Conservation (phyloP, 2,113 vertebrate species). For the Coregonus clupeaformis region DNA sequence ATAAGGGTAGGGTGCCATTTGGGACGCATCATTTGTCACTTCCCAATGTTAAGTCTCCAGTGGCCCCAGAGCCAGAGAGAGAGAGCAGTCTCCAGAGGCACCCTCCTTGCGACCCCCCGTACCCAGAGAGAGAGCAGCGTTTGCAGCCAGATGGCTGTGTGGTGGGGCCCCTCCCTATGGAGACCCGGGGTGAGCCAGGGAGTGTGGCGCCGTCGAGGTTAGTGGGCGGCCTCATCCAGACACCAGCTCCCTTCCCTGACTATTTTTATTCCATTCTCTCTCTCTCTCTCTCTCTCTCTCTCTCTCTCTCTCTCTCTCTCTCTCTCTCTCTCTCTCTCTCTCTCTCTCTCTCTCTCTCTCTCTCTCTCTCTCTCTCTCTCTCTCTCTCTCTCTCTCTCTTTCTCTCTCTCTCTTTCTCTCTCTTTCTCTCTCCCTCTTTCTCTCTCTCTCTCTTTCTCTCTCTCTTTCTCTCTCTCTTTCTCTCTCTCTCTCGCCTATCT, state of each 20-base stretch:
- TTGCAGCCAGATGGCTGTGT: slow-evolving; percentile 63
- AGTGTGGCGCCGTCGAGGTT: slow-evolving; percentile 79
- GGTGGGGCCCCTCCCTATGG: slow-evolving; percentile 40
- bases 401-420: no score
- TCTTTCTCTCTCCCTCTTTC: no score
- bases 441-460: no score
- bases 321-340: no score
- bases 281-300: slow-evolving; percentile 18
- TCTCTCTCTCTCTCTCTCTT: no score
- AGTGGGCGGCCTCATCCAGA: slow-evolving; percentile 73
- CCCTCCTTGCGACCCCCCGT: no score
- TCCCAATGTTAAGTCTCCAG: slow-evolving; percentile 37
- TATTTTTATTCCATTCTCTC: slow-evolving; percentile 73
- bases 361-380: background rate
- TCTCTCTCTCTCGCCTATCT: no score
- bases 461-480: no score
- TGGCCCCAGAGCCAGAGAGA: no score
- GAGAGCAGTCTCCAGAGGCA: no score
- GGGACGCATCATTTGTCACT: slow-evolving; percentile 1
- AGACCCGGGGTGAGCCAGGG: slow-evolving; percentile 69
- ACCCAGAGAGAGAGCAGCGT: slow-evolving; percentile 25
- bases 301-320: no score
- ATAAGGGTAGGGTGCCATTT: no score
- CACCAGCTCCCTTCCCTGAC: slow-evolving; percentile 73
- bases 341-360: background rate